A percentile compares a stretch with the other conserved stretches of the same genome.
phyloP scores from a whole-genome alignment of 37 sponge, comb jelly and placozoan genomes.

The Cliona cf. orientalis region DNA sequence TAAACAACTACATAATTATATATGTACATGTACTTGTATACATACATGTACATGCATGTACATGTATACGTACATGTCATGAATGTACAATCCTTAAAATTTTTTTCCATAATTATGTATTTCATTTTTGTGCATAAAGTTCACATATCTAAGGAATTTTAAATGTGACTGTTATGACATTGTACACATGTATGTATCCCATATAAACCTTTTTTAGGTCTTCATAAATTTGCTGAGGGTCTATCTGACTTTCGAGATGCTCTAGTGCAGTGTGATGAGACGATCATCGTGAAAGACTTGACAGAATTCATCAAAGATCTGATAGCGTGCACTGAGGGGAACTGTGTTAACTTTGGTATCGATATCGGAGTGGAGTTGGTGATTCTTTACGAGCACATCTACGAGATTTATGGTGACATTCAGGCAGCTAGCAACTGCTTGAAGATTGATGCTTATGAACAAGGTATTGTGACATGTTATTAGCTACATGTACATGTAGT shows the following conservation, averaged over 20 bases:
- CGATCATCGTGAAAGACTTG: slow-evolving; percentile 44
- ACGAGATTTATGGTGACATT: slow-evolving; percentile 87
- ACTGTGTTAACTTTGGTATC: slow-evolving; percentile 61
- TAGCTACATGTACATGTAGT: background rate
- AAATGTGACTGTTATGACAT: too few species aligned
- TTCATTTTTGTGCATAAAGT: too few species aligned
- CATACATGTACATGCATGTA: background rate
- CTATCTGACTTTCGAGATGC: slow-evolving; percentile 63
- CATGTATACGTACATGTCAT: background rate
- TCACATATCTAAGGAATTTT: too few species aligned
- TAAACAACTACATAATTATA: too few species aligned
- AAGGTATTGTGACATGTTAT: slow-evolving; percentile 13
- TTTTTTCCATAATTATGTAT: too few species aligned
- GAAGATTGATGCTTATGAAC: slow-evolving; percentile 68
- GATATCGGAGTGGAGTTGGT: slow-evolving; percentile 56
- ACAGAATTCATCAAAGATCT: slow-evolving; percentile 53
- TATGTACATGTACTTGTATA: too few species aligned
- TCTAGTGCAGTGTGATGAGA: slow-evolving; percentile 60
- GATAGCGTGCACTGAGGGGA: slow-evolving; percentile 58
- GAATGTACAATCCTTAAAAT: too few species aligned
- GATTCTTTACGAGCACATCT: slow-evolving; percentile 68
- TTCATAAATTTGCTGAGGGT: slow-evolving; percentile 57
- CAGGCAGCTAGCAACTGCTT: slow-evolving; percentile 62
- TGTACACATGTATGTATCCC: too few species aligned
- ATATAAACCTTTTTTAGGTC: slow-evolving; percentile 30